Evolutionary conservation across 2,888 invertebrate genomes (phyloP), one percentile per base, ranked within the genome.

Genomic region (Ennomos fuscantarius): DNA sequence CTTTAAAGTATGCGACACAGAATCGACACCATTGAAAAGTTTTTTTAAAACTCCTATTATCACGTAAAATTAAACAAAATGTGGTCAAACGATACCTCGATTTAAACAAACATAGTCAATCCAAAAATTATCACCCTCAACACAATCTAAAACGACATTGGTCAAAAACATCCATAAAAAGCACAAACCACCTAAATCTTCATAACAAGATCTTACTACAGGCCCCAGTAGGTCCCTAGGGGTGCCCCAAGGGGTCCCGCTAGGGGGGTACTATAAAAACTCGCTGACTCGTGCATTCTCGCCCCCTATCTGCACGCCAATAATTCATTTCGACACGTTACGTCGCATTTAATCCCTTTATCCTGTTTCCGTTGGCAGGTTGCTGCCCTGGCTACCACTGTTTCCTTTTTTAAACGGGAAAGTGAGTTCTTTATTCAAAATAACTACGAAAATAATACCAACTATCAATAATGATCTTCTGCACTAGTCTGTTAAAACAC

Each of bases 271-370:
- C 68, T 47, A 68, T 69, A 68, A 71, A 73, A 78, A 68, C 68
- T 64, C 69, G 70, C 70, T 71, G 69, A 71, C 65, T 62, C 55
- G 60, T 45, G 31, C 64, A 48, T 56, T 60, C 60, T 63, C 66
- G 56, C 48, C 52, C 59, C 43, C 24, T 74, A 74, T 79, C 78
- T 66, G 65, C 65, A 24, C 43, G 36, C 60, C 68, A 66, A 83
- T 83, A 76, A 83, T 78, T 83, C 79, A 80, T 82, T 73, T 78
- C 72, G 73, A 78, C 80, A 75, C 81, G 72, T 76, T 70, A 65
- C 63, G 63, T 70, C 65, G 65, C 58, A 53, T 65, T 67, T 81
- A 83, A 83, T 83, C 78, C 76, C 70, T 71, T 73, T 73, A 79
- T 78, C 77, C 70, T 47, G 49, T 13, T 34, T 36, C 37, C 58